phyloP scores from a whole-genome alignment of 2,113 vertebrate species.

The Beaufortia kweichowensis region DNA sequence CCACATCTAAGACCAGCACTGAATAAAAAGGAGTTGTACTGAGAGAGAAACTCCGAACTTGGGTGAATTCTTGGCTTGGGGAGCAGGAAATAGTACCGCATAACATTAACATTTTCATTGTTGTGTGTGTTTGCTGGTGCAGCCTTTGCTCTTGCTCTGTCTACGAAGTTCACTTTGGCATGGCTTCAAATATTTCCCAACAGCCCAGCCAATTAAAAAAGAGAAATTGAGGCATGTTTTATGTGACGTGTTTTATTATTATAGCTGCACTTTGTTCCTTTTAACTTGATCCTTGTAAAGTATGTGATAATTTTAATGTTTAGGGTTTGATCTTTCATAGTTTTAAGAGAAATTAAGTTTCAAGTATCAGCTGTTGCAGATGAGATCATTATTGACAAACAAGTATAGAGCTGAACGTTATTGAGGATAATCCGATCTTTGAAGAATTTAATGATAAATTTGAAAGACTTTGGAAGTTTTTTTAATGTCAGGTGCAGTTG shows the following conservation, averaged over 20 bases:
- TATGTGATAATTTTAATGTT: no score
- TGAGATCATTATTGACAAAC: no score
- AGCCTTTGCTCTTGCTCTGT: constrained; percentile 38
- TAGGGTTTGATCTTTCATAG: no score
- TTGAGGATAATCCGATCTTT: no score
- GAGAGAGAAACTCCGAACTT: constrained; percentile 20
- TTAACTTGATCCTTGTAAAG: not conserved
- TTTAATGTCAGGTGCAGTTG: no score
- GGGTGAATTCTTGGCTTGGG: constrained; percentile 34
- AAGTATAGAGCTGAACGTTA: no score
- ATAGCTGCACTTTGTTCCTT: not conserved
- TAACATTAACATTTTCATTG: constrained; percentile 42
- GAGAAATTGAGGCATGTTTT: not conserved
- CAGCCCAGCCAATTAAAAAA: not conserved
- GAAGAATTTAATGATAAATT: no score
- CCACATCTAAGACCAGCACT: constrained; percentile 43
- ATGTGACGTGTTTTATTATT: not conserved
- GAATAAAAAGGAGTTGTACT: constrained; percentile 37
- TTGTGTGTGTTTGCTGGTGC: constrained; percentile 38
- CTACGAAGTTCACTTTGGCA: constrained; percentile 42
- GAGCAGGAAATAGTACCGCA: constrained; percentile 50
- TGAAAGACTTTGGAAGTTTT: no score
- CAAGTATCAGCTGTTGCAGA: no score
- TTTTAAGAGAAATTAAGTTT: no score
- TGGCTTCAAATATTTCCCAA: constrained; percentile 40